Percentiles rank a stretch among this genome's conserved stretches.
phyloP scores from a whole-genome alignment of 2,797 vertebrate genomes.

The Rousettus madagascariensis region DNA sequence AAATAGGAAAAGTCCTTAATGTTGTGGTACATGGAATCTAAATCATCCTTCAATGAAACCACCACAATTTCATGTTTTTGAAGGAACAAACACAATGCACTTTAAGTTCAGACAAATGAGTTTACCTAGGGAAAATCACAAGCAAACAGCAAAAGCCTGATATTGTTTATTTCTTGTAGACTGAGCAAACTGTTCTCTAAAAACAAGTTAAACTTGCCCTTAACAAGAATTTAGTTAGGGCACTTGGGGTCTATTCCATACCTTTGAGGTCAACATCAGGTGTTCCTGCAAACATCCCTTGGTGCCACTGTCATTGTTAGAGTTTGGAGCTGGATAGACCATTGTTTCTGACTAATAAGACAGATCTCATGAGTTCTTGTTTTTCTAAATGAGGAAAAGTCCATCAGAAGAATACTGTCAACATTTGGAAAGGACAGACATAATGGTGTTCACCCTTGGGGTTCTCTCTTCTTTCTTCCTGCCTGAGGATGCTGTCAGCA shows the following conservation, averaged over 20 bases:
- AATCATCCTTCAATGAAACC: constrained; percentile 60
- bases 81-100: constrained; percentile 49
- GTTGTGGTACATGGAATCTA: constrained; percentile 57
- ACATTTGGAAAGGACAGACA: neutral
- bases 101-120: constrained; percentile 65
- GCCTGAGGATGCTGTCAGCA: neutral
- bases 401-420: neutral
- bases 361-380: neutral
- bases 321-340: neutral
- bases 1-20: constrained; percentile 70
- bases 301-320: constrained; percentile 9
- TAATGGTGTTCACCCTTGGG: neutral
- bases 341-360: neutral
- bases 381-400: constrained; percentile 24
- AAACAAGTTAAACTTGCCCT: constrained; percentile 60
- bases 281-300: neutral
- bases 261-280: neutral
- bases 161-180: constrained; percentile 56
- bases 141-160: constrained; percentile 55
- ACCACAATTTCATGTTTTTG: constrained; percentile 52
- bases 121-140: constrained; percentile 68
- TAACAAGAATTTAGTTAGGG: constrained; percentile 28
- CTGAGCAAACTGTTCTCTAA: constrained; percentile 59
- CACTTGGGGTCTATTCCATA: neutral
- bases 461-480: neutral